Base-by-base conservation (phyloP, 2,888 invertebrate species). In the Dorcus hopei region DNA sequence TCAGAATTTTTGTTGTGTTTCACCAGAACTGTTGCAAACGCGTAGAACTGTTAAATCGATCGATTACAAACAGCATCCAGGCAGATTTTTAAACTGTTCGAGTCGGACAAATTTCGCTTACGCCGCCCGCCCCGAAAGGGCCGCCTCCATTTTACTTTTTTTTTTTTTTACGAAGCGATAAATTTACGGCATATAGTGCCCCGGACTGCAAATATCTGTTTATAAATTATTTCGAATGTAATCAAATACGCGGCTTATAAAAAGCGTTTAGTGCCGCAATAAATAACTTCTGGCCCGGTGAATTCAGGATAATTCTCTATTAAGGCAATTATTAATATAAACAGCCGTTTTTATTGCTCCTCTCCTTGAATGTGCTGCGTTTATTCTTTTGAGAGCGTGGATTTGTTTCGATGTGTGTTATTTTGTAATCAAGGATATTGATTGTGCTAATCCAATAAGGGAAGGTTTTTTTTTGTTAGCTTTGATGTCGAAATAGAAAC, bases 181-280 rank as follows among this genome's bases (percentile, higher is more conserved):
- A 33, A 33, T 33, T n/a, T 33, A 33, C 26, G 26, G 26, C 26
- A 33, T 33, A 33, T 7, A 33, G 26, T 33, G 26, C 6, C 26
- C 26, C 26, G 26, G 26, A 33, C 26, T 33, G 45, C 45, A 19
- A 45, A 45, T 45, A 45, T 16, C 45, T 45, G 45, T 45, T 45
- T 45, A 45, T 45, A 50, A 56, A 50, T 56, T 56, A 56, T 50
- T 43, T 42, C 56, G 49, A 50, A 50, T 56, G 42, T 56, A 50
- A 50, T 56, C 56, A 56, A 56, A 56, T 50, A 56, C 56, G 33
- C 23, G 49, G 50, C 53, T 50, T 56, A 49, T 50, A 56, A 50
- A 56, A 56, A 50, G 19, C 50, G 33, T 56, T 50, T 54, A 54
- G 38, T 54, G 48, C 50, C 56, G 39, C 50, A 14, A 56, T 56